Evolutionary conservation across 2,888 invertebrate species (phyloP), one percentile per base, ranked within the genome.

Genomic region (Mellilla xanthometata): DNA sequence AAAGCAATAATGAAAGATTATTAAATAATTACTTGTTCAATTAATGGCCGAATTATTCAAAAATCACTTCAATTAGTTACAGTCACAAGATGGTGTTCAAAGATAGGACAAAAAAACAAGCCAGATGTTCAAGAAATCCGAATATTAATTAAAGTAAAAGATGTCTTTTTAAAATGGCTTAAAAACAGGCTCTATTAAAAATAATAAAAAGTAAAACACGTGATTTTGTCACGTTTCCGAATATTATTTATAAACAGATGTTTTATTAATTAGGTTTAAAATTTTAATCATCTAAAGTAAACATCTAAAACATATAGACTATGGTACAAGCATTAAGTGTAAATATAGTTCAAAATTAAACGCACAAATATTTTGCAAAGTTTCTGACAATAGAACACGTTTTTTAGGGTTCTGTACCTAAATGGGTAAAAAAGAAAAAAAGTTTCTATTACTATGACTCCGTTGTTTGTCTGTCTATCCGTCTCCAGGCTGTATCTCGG

Each of bases 41-140:
- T 22, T 7, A 30, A 8, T 27, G 30, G 13, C 6, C 6, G 3
- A 19, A 6, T 4, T 24, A 24, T 7, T 7, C 7, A 24, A n/a
- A 36, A 9, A 46, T 34, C 12, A 31, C 47, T 42, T 6, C 3
- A 42, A 48, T 48, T 42, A 9, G 28, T 32, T 32, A 36, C 9
- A n/a, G n/a, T n/a, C n/a, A 15, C 31, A 36, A 36, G 32, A 43
- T 32, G 12, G 41, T 19, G 32, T 6, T 11, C 10, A 8, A 2
- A 47, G 39, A 43, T 38, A 35, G 11, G 30, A 36, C 38, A 32
- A 40, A 52, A 32, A 22, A 24, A 19, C 6, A 12, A 30, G 26
- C 27, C 51, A 52, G 56, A 49, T 56, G 54, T 52, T 52, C 54
- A 35, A 32, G 47, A 45, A 28, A 32, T 52, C 35, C 42, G 34